These are phyloP conservation scores for Helogale parvula DNA, from an alignment of 2,113 vertebrate species.

Conservation along the genomic window DNA sequence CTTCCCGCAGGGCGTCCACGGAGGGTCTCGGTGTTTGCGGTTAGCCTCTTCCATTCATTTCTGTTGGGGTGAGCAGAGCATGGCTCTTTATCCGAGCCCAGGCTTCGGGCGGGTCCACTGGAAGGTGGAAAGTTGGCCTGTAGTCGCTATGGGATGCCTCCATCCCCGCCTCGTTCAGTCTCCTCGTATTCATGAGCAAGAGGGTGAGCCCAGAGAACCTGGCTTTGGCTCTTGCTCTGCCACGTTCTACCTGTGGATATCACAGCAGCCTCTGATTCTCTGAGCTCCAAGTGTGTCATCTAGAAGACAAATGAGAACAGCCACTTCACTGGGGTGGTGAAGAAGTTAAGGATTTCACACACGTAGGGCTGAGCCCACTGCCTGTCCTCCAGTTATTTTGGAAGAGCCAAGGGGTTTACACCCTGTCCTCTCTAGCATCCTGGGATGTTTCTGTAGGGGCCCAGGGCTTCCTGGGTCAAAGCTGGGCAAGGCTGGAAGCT, in stretches of 20 bases:
- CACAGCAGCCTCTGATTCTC: neutral
- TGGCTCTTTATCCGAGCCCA: neutral
- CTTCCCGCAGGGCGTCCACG: neutral
- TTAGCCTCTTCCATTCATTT: neutral
- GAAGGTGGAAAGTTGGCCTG: neutral
- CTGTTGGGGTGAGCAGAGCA: neutral
- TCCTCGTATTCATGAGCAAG: neutral
- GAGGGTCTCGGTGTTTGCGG: neutral
- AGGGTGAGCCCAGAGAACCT: neutral
- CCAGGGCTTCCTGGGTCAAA: conserved; percentile 11
- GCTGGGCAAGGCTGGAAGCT: neutral
- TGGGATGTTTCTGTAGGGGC: neutral
- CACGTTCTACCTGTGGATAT: neutral
- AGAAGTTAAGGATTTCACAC: neutral
- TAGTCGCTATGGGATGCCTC: neutral
- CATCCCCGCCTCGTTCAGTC: neutral
- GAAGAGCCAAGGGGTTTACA: neutral
- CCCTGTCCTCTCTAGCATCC: neutral
- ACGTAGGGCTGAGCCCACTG: neutral
- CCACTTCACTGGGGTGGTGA: neutral
- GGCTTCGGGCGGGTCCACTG: neutral
- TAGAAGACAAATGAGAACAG: neutral
- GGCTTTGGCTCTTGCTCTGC: neutral
- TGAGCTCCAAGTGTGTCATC: neutral
- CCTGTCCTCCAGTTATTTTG: neutral